These are phyloP conservation scores for Nerophis ophidion DNA, from an alignment of 2,113 vertebrate genomes.

Conservation along the genomic window DNA sequence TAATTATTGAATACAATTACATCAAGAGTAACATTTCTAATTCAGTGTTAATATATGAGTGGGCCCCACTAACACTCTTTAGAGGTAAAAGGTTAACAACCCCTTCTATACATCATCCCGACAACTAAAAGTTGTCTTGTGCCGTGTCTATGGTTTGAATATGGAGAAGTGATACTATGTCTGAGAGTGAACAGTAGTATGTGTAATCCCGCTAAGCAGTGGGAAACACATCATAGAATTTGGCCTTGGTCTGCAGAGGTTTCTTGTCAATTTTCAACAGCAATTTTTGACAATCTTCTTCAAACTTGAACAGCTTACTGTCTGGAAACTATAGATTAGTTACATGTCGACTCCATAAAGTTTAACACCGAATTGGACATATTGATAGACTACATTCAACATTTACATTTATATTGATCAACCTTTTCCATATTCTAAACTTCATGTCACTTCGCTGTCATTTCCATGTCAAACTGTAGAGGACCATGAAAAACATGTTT, in stretches of 20 bases:
- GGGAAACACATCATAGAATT: background rate
- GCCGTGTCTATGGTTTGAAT: constrained; percentile 5
- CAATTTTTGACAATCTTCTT: background rate
- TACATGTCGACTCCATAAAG: background rate
- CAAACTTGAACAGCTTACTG: background rate
- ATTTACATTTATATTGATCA: too few species aligned
- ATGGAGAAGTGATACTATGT: background rate
- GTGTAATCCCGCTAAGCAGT: background rate
- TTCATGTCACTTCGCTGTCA: too few species aligned
- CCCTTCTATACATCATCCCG: background rate
- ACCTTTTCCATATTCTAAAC: too few species aligned
- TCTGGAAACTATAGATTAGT: background rate
- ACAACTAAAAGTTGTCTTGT: constrained; percentile 3
- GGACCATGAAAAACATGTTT: too few species aligned
- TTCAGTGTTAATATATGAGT: too few species aligned
- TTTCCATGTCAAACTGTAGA: too few species aligned
- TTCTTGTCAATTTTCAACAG: background rate
- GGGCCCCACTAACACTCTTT: too few species aligned
- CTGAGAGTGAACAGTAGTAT: background rate
- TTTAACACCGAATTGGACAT: too few species aligned
- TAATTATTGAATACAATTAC: too few species aligned
- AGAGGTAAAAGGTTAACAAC: too few species aligned
- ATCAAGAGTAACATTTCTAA: too few species aligned
- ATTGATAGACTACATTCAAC: too few species aligned
- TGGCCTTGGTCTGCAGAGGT: background rate